These are phyloP conservation scores for Trachemys scripta DNA, from an alignment of 2,113 vertebrate genomes.

Conservation along the genomic window DNA sequence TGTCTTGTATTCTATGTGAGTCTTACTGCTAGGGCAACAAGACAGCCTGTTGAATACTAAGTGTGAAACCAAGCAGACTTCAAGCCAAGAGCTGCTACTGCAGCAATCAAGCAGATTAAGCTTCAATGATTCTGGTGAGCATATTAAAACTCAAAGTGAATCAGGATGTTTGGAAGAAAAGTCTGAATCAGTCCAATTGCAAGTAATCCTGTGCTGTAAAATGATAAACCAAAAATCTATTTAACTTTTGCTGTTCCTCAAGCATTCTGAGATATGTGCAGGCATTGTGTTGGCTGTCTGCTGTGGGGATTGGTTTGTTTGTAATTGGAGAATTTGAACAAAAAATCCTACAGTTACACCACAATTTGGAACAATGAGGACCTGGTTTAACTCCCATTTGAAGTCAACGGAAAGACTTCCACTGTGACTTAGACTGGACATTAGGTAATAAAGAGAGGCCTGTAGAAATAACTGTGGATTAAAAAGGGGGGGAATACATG, in stretches of 20 bases:
- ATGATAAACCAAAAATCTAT: background rate
- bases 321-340: background rate
- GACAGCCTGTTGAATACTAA: slow-evolving; percentile 50
- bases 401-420: background rate
- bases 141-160: slow-evolving; percentile 9
- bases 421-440: background rate
- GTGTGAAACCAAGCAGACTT: slow-evolving; percentile 57
- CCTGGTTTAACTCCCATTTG: background rate
- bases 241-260: background rate
- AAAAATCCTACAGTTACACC: background rate
- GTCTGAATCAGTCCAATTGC: background rate
- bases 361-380: background rate
- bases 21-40: slow-evolving; percentile 18
- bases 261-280: background rate
- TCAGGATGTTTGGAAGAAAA: background rate
- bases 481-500: background rate
- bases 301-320: background rate
- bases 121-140: slow-evolving; percentile 32
- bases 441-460: slow-evolving; percentile 19
- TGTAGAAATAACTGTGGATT: background rate
- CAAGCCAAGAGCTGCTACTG: slow-evolving; percentile 38
- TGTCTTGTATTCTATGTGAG: slow-evolving; percentile 28
- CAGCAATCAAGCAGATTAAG: slow-evolving; percentile 62
- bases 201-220: slow-evolving; percentile 16
- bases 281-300: background rate